Evolutionary conservation across 2,797 vertebrate species (phyloP), one percentile per base, ranked within the genome.

Genomic region (Argya squamiceps): DNA sequence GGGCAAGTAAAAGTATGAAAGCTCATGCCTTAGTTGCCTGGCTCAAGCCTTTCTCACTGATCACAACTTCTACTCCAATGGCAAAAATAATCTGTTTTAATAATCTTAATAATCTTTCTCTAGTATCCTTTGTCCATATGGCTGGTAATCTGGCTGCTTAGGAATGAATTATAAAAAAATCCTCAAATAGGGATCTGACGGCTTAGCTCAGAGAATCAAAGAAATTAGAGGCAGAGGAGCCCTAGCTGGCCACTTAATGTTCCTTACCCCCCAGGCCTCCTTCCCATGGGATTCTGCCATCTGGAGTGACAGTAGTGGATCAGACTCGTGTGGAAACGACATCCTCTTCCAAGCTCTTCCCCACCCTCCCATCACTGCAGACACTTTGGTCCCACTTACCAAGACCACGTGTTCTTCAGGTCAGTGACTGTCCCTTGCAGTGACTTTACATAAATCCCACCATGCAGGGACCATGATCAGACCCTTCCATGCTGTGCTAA

Each of bases 121-220:
- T 78, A 13, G n/a, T 86, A 90, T 46, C 34, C 76, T 93, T 95
- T 97, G 88, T 87, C 96, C 95, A 95, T 95, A 96, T 93, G 94
- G 91, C 85, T 96, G 83, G 32, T 95, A 95, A 97, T 96, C 95
- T 95, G 70, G 89, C 95, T 96, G 16, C 89, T 96, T 95, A 95
- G 47, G 77, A 94, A 76, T 67, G 95, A 96, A 93, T 97, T 95
- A 95, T 87, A n/a, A 77, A 89, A 93, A 94, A 97, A 96, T 94
- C 95, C 94, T 89, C 89, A 95, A 95, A 96, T 93, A 92, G 91
- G 96, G 95, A 95, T 96, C 85, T 96, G 85, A 73, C 12, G 18
- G 96, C 88, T 97, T 93, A 96, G 91, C 94, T 76, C 62, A 88
- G 73, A 95, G 73, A 92, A 88, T 91, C 73, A 76, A 92, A 94